phyloP scores from a whole-genome alignment of 2,797 vertebrate genomes.

The Coluber constrictor region DNA sequence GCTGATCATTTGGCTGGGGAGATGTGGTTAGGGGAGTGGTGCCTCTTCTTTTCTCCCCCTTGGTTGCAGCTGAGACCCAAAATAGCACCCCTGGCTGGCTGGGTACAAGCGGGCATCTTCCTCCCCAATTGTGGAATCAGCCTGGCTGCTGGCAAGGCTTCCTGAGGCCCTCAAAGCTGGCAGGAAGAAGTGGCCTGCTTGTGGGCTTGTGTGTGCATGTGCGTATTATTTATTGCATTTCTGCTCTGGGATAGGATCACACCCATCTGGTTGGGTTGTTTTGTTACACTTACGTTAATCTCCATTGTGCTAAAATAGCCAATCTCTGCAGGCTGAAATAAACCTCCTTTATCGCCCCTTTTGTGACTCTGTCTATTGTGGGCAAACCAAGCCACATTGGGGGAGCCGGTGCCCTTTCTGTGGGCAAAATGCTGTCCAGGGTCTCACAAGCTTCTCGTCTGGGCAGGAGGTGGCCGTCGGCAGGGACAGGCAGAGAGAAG shows the following conservation, averaged over 20 bases:
- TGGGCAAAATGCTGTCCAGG: background rate
- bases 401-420: background rate
- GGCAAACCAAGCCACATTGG: background rate
- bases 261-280: background rate
- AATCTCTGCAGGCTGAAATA: background rate
- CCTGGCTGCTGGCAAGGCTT: background rate
- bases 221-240: background rate
- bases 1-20: background rate
- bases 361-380: background rate
- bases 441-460: background rate
- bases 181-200: background rate
- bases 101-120: rapidly evolving
- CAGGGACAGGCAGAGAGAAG: background rate
- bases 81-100: background rate
- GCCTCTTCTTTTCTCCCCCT: background rate
- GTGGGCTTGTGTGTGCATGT: no score
- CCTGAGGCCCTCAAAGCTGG: background rate
- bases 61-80: background rate
- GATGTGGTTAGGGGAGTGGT: background rate
- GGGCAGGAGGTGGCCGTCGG: background rate
- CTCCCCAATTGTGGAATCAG: background rate
- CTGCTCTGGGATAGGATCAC: background rate
- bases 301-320: background rate
- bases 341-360: background rate
- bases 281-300: no score